These are phyloP conservation scores for Maniola hyperantus DNA, from an alignment of 2,888 invertebrate genomes.

Conservation along the genomic window DNA sequence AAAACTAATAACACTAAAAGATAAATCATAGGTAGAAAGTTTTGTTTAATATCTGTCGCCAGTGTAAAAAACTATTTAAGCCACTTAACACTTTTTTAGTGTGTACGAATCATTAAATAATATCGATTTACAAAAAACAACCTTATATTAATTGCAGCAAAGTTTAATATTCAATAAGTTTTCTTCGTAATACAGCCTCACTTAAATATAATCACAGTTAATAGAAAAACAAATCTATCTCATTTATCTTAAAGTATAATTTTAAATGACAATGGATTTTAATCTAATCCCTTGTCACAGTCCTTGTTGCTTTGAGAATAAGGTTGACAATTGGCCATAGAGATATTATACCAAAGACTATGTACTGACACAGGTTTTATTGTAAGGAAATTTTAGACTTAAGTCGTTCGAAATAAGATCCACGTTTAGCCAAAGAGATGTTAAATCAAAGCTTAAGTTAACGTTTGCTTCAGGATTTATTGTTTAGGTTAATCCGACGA, in stretches of 20 bases:
- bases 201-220: neutral
- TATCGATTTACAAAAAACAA: neutral
- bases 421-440: neutral
- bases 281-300: neutral
- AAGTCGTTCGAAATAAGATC: neutral
- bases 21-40: slow-evolving; percentile 37
- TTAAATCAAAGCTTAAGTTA: neutral
- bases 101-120: slow-evolving; percentile 11
- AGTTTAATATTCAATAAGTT: slow-evolving; percentile 6
- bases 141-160: neutral
- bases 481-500: neutral
- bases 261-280: neutral
- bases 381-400: neutral
- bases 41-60: slow-evolving; percentile 26
- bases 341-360: neutral
- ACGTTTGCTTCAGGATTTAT: neutral
- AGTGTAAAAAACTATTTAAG: slow-evolving; percentile 24
- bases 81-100: slow-evolving; percentile 22
- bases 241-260: neutral
- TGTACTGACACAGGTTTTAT: neutral
- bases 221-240: slow-evolving; percentile 1
- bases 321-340: neutral
- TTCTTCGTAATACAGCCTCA: neutral
- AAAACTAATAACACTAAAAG: slow-evolving; percentile 31
- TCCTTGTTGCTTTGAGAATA: slow-evolving; percentile 2